Evolutionary conservation across 2,113 vertebrate genomes (phyloP).

Genomic region (Urocitellus parryii): DNA sequence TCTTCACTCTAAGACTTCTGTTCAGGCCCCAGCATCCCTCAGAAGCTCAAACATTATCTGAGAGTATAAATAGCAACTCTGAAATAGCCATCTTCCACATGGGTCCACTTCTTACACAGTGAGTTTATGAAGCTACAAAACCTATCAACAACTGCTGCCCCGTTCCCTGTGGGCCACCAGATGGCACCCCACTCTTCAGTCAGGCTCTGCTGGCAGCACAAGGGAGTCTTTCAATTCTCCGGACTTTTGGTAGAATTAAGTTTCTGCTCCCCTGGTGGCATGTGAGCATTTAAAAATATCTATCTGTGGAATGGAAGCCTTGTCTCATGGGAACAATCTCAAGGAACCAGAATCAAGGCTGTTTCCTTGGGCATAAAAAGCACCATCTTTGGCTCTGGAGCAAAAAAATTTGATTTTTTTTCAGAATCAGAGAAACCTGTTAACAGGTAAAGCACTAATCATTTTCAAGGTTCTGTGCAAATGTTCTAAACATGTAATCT

Average conservation of each 20-base stretch:
- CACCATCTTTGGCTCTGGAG: neutral
- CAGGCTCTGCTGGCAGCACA: too few relatives aligned
- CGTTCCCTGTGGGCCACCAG: constrained; percentile 1
- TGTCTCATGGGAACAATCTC: neutral
- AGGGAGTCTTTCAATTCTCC: neutral
- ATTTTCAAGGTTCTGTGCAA: neutral
- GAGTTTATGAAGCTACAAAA: neutral
- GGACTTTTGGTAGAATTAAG: neutral
- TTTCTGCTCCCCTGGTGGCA: neutral
- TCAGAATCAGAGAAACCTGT: neutral
- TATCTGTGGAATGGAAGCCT: neutral
- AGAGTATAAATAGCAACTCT: neutral
- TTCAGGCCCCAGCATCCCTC: neutral
- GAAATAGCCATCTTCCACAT: neutral
- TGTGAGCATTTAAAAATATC: neutral
- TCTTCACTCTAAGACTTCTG: neutral
- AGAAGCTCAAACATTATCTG: neutral
- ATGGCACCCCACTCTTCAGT: neutral
- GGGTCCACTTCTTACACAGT: neutral
- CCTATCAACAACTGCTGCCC: neutral
- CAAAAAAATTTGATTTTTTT: neutral
- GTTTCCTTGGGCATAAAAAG: neutral
- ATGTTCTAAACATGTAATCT: neutral
- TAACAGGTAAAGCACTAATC: neutral
- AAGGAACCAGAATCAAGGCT: neutral